A percentile compares a stretch with the other conserved stretches of the same genome.
Conservation (phyloP, 2,113 vertebrate species). For the Sminthopsis crassicaudata region DNA sequence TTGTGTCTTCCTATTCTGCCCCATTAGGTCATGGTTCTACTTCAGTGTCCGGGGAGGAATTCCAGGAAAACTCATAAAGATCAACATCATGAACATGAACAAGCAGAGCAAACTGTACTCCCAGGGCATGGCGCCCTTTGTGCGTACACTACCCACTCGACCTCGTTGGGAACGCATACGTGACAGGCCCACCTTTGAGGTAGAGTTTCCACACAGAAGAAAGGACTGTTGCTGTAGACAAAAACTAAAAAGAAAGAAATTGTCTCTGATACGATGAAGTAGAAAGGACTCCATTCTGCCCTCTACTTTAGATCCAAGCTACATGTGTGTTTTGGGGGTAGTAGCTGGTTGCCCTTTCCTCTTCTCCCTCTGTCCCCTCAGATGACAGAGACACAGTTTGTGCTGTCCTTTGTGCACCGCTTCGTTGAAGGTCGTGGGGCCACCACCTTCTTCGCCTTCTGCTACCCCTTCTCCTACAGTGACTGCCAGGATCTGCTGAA, state of each 20-base stretch:
- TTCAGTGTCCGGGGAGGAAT: conserved; percentile 91
- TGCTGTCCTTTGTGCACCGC: conserved; percentile 95
- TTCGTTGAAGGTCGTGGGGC: conserved; percentile 91
- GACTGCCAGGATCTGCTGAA: conserved; percentile 96
- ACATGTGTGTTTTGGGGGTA: conserved; percentile 15
- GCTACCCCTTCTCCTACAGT: conserved; percentile 95
- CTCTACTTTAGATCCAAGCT: neutral
- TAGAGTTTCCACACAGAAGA: conserved; percentile 55
- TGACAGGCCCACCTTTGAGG: conserved; percentile 92
- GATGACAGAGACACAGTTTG: conserved; percentile 95
- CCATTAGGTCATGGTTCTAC: conserved; percentile 96
- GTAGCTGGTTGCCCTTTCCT: neutral
- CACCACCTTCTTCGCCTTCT: conserved; percentile 97
- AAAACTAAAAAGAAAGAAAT: neutral
- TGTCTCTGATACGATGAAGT: neutral
- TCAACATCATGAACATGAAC: conserved; percentile 99
- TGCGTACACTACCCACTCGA: conserved; percentile 90
- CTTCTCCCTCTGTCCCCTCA: conserved; percentile 72
- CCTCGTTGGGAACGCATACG: conserved; percentile 95
- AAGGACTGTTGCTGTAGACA: neutral
- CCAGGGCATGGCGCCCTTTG: conserved; percentile 96
- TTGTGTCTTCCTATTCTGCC: neutral
- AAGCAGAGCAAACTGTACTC: conserved; percentile 98
- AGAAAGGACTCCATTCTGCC: neutral
- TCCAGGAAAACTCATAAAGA: conserved; percentile 93